Conservation (phyloP, 2,113 vertebrate genomes). For the Clarias gariepinus region DNA sequence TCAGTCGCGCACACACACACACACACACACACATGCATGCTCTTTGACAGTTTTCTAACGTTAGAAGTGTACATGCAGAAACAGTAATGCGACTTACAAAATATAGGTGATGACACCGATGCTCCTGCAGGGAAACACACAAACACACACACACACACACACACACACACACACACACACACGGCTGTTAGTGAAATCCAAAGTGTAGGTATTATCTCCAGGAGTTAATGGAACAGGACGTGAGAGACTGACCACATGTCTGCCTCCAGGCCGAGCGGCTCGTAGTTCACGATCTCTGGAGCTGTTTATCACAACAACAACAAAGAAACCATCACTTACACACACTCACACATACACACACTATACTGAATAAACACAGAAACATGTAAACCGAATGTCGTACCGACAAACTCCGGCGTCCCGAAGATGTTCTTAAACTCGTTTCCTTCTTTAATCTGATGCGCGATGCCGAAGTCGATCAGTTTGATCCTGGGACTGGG, state of each 20-base stretch:
- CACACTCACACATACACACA: too few species aligned
- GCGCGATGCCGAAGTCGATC: slow-evolving; percentile 95
- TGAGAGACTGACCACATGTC: slow-evolving; percentile 92
- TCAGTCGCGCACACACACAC: neutral
- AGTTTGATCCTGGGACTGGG: slow-evolving; percentile 94
- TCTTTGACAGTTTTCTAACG: neutral
- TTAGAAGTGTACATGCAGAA: neutral
- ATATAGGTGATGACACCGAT: slow-evolving; percentile 97
- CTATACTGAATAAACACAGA: slow-evolving; percentile 48
- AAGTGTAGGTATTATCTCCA: neutral
- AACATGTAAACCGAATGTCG: slow-evolving; percentile 45
- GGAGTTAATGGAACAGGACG: neutral
- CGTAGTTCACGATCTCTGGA: slow-evolving; percentile 97
- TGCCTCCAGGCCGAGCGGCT: slow-evolving; percentile 91
- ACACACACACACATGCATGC: too few species aligned
- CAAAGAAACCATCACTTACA: slow-evolving; percentile 51
- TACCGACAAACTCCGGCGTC: slow-evolving; percentile 95
- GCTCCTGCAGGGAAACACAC: slow-evolving; percentile 76
- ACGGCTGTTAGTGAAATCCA: slow-evolving; percentile 33
- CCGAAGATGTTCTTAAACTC: slow-evolving; percentile 99
- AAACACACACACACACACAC: neutral
- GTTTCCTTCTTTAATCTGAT: slow-evolving; percentile 93
- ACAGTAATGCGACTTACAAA: slow-evolving; percentile 79
- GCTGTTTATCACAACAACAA: slow-evolving; percentile 71
- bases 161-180: neutral